phyloP scores from a whole-genome alignment of 2,888 invertebrate species.

The Neoitamus cyanurus region DNA sequence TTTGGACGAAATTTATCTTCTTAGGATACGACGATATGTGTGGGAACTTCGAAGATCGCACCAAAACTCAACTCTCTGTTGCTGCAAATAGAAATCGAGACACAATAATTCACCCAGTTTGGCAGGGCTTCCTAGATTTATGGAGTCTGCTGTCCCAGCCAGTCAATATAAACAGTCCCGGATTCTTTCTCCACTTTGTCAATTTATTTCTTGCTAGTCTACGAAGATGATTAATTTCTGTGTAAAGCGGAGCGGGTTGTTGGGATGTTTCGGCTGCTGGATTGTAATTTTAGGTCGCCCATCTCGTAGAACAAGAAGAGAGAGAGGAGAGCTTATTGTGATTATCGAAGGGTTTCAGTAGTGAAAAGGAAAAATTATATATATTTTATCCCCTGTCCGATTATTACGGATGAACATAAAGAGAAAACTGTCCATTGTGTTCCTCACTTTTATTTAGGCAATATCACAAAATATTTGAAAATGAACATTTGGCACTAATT shows the following conservation, averaged over 20 bases:
- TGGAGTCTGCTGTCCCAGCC: background rate
- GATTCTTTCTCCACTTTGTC: background rate
- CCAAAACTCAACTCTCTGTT: background rate
- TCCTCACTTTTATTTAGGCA: too few relatives aligned
- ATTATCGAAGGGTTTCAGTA: background rate
- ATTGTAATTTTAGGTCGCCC: background rate
- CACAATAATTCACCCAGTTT: slow-evolving; percentile 15
- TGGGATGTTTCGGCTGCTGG: background rate
- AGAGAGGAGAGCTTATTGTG: background rate
- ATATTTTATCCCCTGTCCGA: background rate
- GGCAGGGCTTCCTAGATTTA: background rate
- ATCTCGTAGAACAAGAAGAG: background rate
- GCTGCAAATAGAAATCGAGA: slow-evolving; percentile 28
- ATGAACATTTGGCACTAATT: too few relatives aligned
- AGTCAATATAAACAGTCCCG: background rate
- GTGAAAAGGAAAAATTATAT: background rate
- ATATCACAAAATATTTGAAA: too few relatives aligned
- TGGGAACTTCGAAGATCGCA: background rate
- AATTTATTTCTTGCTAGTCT: background rate
- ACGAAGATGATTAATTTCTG: background rate
- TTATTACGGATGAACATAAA: background rate
- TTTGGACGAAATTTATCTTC: background rate
- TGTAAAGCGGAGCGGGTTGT: background rate
- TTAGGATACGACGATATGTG: background rate
- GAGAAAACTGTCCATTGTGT: background rate